phyloP scores from a whole-genome alignment of 2,888 invertebrate genomes.

The Andrena fulva region DNA sequence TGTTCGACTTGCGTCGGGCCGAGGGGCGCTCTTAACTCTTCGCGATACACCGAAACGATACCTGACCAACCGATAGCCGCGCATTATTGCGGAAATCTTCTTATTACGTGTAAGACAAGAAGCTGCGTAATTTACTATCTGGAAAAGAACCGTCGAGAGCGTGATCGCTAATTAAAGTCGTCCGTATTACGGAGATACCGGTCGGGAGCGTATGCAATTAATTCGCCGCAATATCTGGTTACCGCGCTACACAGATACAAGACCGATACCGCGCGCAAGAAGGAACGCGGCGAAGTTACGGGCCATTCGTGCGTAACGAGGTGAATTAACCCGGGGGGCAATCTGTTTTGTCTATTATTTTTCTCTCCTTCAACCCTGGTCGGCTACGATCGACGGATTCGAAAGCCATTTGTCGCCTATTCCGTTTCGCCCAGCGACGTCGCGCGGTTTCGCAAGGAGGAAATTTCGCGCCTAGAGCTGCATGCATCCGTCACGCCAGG shows the following conservation, averaged over 20 bases:
- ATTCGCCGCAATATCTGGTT: constrained; percentile 62
- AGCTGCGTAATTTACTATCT: constrained; percentile 51
- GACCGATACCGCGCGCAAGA: constrained; percentile 38
- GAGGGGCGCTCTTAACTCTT: not conserved
- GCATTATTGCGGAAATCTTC: constrained; percentile 54
- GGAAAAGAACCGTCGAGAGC: constrained; percentile 45
- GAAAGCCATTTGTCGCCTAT: constrained; percentile 10
- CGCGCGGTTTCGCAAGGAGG: constrained; percentile 14
- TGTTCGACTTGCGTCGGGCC: constrained; percentile 9
- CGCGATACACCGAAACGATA: constrained; percentile 27
- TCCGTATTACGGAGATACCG: constrained; percentile 42
- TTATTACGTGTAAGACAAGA: constrained; percentile 49
- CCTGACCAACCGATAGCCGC: constrained; percentile 31
- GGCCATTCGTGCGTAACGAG: constrained; percentile 62
- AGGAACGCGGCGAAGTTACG: constrained; percentile 46
- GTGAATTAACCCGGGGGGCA: constrained; percentile 41
- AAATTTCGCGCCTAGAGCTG: not conserved
- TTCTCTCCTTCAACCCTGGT: not conserved
- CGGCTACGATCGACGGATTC: not conserved
- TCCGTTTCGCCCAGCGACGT: constrained; percentile 36
- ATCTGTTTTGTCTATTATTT: constrained; percentile 10
- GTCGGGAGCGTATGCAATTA: constrained; percentile 51
- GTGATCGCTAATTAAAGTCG: constrained; percentile 60
- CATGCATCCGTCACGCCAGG: constrained; percentile 5
- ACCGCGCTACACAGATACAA: constrained; percentile 55